Base-by-base conservation (phyloP, 2,113 vertebrate genomes). In the Heterochromis multidens region DNA sequence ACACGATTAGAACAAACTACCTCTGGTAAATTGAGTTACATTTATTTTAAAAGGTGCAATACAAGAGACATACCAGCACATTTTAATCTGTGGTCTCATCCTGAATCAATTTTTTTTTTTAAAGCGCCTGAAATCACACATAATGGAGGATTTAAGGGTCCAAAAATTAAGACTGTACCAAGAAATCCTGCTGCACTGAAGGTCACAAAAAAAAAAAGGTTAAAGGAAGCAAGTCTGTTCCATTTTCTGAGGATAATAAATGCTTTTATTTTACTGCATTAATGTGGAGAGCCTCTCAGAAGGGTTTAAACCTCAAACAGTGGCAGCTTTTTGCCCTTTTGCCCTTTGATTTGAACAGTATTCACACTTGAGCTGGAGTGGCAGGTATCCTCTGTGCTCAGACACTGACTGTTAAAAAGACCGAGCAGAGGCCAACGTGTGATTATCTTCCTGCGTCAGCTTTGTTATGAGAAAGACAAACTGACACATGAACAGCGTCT, bases 341-440 rank as follows among this genome's bases (percentile, higher is more conserved):
- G 11, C 11, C 33, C 21, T 65, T 46, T 2, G 5, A 27, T 6
- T 0, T 1, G 1, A 2, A 33, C 33, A 4, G 37, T 1, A 27
- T 27, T 2, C 63, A 25, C 23, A 63, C 3, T 6, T 13, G 10
- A 37, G 61, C 61, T 23, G 61, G 33, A 37, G 61, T 2, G 31
- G 61, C 31, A 21, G 3, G 19, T 19, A 6, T 1, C 60, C 29
- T 62, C 31, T 62, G 60, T 1, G 5, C 17, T 17, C 46, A 5
- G 46, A 49, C 46, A 16, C 13, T 1, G 37, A 40, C 12, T 16
- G 43, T 46, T 2, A 2, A 6, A 9, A 11, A 11, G 19, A 4
- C 7, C 5, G 17, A 33, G 60, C 7, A 6, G 8, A 3, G 60
- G 19, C 5, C 5, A 35, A 6, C 17, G 1, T 62, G 61, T 21